Conservation (phyloP, 2,888 invertebrate genomes). For the Microplitis deprimator region DNA sequence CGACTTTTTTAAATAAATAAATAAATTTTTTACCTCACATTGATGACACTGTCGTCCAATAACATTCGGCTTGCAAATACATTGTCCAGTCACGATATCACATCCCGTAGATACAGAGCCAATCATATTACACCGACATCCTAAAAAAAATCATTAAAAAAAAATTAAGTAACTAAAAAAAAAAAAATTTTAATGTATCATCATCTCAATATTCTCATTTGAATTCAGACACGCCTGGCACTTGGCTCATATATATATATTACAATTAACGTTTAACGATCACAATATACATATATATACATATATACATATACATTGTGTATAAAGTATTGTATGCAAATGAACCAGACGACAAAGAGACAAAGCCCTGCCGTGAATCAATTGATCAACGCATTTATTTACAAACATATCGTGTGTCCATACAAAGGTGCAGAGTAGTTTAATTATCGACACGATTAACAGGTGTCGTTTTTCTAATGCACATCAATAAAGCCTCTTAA, state of each 20-base stretch:
- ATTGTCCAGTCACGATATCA: conserved; percentile 84
- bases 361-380: conserved; percentile 49
- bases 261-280: conserved; percentile 4
- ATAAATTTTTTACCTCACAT: conserved; percentile 77
- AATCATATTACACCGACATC: conserved; percentile 85
- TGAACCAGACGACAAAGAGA: conserved; percentile 44
- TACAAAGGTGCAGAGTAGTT: conserved; percentile 1
- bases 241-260: conserved; percentile 14
- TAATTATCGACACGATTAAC: conserved; percentile 25
- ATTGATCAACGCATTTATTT: conserved; percentile 34
- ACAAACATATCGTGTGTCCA: conserved; percentile 6
- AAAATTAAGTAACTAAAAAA: neutral
- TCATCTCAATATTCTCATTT: neutral
- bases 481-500: conserved; percentile 7
- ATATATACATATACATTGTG: conserved; percentile 46
- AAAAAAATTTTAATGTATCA: neutral
- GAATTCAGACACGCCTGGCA: neutral
- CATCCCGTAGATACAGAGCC: conserved; percentile 82
- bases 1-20: neutral
- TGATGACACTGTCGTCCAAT: conserved; percentile 82
- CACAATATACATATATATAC: neutral
- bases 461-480: neutral
- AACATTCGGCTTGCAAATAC: conserved; percentile 82
- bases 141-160: conserved; percentile 75
- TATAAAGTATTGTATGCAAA: conserved; percentile 61